Percentiles rank a stretch among this genome's conserved stretches.
Conservation (phyloP, 2,888 invertebrate species). For the Chouioia cunea region DNA sequence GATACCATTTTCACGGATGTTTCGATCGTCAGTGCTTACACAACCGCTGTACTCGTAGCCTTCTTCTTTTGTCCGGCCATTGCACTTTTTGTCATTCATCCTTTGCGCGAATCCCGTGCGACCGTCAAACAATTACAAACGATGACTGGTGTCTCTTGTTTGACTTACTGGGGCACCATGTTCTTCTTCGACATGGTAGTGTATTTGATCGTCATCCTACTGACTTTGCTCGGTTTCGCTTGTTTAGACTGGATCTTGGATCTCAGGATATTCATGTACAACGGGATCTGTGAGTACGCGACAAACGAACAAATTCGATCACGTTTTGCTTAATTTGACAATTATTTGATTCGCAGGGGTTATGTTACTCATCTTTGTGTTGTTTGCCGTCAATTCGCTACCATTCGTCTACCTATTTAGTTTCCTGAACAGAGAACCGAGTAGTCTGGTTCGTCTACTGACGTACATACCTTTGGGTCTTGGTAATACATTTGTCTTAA, state of each 20-base stretch:
- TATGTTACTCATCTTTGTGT: slow-evolving; percentile 78
- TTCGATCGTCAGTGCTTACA: slow-evolving; percentile 40
- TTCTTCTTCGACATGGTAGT: slow-evolving; percentile 72
- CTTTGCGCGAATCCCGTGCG: slow-evolving; percentile 74
- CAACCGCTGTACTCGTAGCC: slow-evolving; percentile 48
- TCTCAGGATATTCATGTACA: slow-evolving; percentile 54
- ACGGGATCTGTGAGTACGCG: slow-evolving; percentile 68
- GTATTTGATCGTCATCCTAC: slow-evolving; percentile 58
- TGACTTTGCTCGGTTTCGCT: slow-evolving; percentile 53
- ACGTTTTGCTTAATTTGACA: neutral
- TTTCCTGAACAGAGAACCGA: slow-evolving; percentile 58
- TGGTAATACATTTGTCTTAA: slow-evolving; percentile 50
- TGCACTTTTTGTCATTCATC: slow-evolving; percentile 73
- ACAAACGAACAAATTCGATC: neutral
- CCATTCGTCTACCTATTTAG: slow-evolving; percentile 60
- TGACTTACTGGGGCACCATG: slow-evolving; percentile 75
- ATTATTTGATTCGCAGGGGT: slow-evolving; percentile 54
- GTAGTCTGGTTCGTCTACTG: slow-evolving; percentile 53
- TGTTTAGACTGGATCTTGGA: slow-evolving; percentile 55
- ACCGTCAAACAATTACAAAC: slow-evolving; percentile 78
- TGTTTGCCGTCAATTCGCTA: slow-evolving; percentile 76
- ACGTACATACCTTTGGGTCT: slow-evolving; percentile 57
- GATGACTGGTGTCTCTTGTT: slow-evolving; percentile 75
- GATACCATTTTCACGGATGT: slow-evolving; percentile 25
- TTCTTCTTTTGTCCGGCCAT: slow-evolving; percentile 53